These are phyloP conservation scores for Eupithecia insigniata DNA, from an alignment of 2,888 invertebrate genomes.

Conservation along the genomic window DNA sequence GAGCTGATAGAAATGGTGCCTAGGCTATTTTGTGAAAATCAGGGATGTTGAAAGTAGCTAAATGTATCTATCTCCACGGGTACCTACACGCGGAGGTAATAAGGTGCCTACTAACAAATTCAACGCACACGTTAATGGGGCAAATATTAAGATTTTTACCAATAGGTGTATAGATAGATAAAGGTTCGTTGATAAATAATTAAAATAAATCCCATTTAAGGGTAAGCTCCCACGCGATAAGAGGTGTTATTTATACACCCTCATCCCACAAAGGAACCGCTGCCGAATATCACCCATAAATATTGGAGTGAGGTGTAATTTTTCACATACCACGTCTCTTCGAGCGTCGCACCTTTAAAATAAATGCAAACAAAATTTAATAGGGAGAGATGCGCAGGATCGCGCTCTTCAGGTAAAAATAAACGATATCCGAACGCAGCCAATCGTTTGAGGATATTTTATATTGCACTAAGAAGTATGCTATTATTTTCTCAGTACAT, in stretches of 20 bases:
- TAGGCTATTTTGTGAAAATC: constrained; percentile 1
- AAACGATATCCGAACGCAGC: constrained; percentile 75
- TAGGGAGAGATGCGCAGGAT: constrained; percentile 84
- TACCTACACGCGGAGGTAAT: constrained; percentile 1
- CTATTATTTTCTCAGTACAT: constrained; percentile 50
- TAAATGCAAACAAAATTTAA: constrained; percentile 85
- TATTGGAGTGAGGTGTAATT: constrained; percentile 85
- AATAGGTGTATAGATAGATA: constrained; percentile 50
- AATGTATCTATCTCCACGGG: neutral
- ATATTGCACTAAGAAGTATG: constrained; percentile 57
- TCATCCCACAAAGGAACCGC: constrained; percentile 83
- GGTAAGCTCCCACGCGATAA: constrained; percentile 84
- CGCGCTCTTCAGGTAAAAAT: constrained; percentile 81
- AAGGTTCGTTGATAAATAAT: constrained; percentile 73
- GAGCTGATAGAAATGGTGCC: neutral
- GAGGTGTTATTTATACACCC: constrained; percentile 84
- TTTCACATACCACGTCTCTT: constrained; percentile 84
- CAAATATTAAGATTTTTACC: constrained; percentile 41
- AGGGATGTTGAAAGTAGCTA: neutral
- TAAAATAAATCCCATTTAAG: constrained; percentile 83
- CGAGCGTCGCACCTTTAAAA: constrained; percentile 84
- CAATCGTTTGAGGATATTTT: constrained; percentile 76
- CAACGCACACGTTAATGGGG: constrained; percentile 19
- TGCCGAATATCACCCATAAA: constrained; percentile 85
- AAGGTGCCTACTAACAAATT: constrained; percentile 11